Evolutionary conservation across 2,797 vertebrate genomes (phyloP).

Genomic region (Myripristis murdjan): DNA sequence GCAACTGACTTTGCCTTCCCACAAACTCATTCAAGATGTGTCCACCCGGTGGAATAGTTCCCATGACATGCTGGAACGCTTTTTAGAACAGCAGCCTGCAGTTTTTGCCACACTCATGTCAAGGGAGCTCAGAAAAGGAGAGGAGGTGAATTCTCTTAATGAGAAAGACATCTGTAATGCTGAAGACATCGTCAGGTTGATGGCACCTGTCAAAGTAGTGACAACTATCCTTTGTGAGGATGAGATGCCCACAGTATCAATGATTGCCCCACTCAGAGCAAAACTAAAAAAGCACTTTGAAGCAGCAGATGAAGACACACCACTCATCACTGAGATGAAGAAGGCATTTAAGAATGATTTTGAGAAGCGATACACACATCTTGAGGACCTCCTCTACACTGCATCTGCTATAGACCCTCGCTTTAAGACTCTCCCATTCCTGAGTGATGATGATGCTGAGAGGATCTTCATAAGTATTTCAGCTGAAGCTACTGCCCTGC

Average conservation of each 20-base stretch:
- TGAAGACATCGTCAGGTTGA: conserved; percentile 10
- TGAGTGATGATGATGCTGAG: not conserved
- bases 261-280: conserved; percentile 4
- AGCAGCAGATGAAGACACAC: not conserved
- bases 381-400: not conserved
- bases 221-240: conserved; percentile 6
- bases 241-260: not conserved
- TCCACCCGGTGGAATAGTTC: conserved; percentile 12
- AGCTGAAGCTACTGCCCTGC: not conserved
- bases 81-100: conserved; percentile 12
- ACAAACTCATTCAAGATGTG: conserved; percentile 11
- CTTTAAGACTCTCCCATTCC: conserved; percentile 3
- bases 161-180: not conserved
- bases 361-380: not conserved
- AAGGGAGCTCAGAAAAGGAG: conserved; percentile 9
- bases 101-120: conserved; percentile 15
- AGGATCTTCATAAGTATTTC: conserved; percentile 4
- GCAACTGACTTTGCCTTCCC: conserved; percentile 9
- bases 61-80: conserved; percentile 3
- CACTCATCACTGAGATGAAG: not conserved
- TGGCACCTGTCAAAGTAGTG: conserved; percentile 8
- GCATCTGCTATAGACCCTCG: conserved; percentile 1
- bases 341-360: not conserved
- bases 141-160: conserved; percentile 17
- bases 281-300: not conserved